Evolutionary conservation across 92 coral and sea anemone genomes (phyloP).

Genomic region (Heteractis magnifica): DNA sequence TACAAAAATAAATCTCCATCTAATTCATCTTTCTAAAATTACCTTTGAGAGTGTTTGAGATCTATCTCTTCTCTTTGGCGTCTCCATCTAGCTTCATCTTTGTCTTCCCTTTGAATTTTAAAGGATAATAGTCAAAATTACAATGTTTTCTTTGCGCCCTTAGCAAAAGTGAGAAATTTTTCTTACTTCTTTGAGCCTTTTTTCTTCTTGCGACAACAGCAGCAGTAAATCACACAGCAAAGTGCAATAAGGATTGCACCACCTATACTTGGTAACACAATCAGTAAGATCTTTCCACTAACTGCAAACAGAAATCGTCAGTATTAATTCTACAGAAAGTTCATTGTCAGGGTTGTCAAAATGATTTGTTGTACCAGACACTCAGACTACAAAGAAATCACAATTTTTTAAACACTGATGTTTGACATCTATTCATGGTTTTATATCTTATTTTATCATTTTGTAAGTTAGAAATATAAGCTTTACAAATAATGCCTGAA

Average conservation of each 20-base stretch:
- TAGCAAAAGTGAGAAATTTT: no score
- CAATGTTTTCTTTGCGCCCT: background rate
- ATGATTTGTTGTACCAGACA: no score
- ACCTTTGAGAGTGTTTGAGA: constrained; percentile 80
- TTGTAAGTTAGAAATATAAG: no score
- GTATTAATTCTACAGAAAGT: no score
- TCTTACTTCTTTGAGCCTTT: constrained; percentile 57
- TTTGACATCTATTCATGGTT: no score
- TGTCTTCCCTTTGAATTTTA: constrained; percentile 46
- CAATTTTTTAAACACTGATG: no score
- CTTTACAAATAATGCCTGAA: no score
- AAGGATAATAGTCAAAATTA: background rate
- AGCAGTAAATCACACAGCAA: constrained; percentile 74
- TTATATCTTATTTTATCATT: no score
- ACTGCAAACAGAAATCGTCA: constrained; percentile 33
- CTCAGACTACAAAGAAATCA: no score
- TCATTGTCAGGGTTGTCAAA: no score
- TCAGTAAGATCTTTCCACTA: constrained; percentile 66
- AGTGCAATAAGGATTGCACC: constrained; percentile 62
- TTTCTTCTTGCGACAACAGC: constrained; percentile 80
- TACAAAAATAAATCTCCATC: background rate
- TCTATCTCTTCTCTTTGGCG: constrained; percentile 83
- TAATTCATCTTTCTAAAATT: background rate
- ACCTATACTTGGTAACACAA: constrained; percentile 69
- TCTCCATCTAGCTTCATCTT: constrained; percentile 77